Conservation (phyloP, 2,888 invertebrate genomes). For the Smittia aterrima region DNA sequence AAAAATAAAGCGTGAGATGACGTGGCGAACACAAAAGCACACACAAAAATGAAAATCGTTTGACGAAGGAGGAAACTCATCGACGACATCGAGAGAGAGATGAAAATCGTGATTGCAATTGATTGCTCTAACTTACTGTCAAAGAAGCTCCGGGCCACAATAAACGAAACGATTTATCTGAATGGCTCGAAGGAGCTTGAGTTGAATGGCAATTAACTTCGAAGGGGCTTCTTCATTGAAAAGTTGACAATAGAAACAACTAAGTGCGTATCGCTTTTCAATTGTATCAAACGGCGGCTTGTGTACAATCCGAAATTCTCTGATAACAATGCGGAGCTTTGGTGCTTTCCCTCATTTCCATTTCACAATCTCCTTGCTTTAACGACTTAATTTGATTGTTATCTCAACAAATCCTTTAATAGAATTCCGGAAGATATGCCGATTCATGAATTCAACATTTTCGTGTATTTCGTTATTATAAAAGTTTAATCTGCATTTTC, state of each 20-base stretch:
- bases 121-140: neutral
- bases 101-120: neutral
- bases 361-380: neutral
- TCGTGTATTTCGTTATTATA: neutral
- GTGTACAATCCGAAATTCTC: neutral
- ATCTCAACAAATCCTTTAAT: neutral
- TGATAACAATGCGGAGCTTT: neutral
- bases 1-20: too few species aligned
- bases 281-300: neutral
- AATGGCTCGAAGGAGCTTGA: neutral
- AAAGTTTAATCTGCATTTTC: neutral
- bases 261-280: neutral
- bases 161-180: neutral
- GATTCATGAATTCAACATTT: neutral
- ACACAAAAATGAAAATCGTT: too few species aligned
- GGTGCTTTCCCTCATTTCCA: neutral
- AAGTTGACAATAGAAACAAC: neutral
- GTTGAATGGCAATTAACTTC: neutral
- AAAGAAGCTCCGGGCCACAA: neutral
- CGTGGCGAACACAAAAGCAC: too few species aligned
- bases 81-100: too few species aligned
- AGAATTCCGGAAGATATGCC: neutral
- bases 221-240: neutral
- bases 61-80: neutral
- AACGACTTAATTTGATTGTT: neutral